Evolutionary conservation across 2,797 vertebrate species (phyloP), one percentile per base, ranked within the genome.

Genomic region (Petrocephalus sullivani): DNA sequence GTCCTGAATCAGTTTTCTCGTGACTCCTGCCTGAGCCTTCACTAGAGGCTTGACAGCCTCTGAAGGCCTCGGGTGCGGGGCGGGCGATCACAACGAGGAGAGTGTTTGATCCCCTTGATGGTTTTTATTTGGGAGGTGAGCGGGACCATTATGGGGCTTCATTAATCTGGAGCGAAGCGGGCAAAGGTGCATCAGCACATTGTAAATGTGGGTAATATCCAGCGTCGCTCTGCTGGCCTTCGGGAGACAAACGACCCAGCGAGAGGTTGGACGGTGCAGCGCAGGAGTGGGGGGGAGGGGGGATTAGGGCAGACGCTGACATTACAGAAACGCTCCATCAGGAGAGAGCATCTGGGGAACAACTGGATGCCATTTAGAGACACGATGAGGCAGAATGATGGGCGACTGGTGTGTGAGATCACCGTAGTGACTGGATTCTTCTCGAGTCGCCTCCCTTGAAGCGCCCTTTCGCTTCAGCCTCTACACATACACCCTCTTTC

Each of bases 201-300:
- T 92, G 89, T 92, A 92, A 94, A 93, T 90, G 91, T 87, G 21
- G 67, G 46, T 91, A 88, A 90, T 92, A 91, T 90, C 89, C 89
- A 91, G 86, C 57, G 75, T 78, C 71, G 85, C 71, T 88, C 90
- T 88, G 90, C 89, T 89, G 89, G 87, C 88, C 88, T 89, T 89
- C 89, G 90, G 75, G 54, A 90, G 91, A 92, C 92, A 91, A 93
- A 94, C 58, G 87, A 87, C 85, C 88, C 92, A 90, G 37, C 89
- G 91, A 91, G 91, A 88, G 88, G 84, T 49, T 41, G 58, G 85
- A 75, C 23, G 88, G 88, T 91, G 85, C 75, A 60, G 75, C n/a
- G 60, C 83, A 16, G 83, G 90, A 56, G 23, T 21, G 81, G 85
- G 56, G 14, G 8, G 78, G 41, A 16, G 19, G 19, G 4, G 28